Base-by-base conservation (phyloP, 2,888 invertebrate species). In the Molanna angustata region DNA sequence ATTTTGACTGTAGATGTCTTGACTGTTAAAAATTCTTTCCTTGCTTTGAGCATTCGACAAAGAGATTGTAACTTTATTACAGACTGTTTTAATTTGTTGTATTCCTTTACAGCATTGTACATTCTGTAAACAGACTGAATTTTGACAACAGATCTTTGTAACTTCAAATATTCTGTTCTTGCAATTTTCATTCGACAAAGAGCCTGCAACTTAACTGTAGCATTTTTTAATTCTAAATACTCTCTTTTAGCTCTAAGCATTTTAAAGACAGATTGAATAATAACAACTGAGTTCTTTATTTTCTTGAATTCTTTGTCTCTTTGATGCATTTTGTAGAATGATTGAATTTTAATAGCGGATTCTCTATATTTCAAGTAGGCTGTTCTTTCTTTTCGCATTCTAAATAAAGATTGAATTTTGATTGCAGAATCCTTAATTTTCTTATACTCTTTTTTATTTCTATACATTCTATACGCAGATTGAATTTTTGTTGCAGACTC, bases 91-190 rank as follows among this genome's bases (percentile, higher is more conserved):
- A n/a, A n/a, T n/a, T n/a, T n/a, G n/a, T n/a, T n/a, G n/a, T n/a
- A n/a, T n/a, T n/a, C n/a, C n/a, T n/a, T n/a, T 58, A 69, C 67
- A 40, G 67, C 64, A 17, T 66, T 64, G 52, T 64, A 69, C 48
- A 64, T 62, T 33, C 70, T 63, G 2, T 70, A 61, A n/a, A 57
- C 60, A 3, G 72, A 62, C 60, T 71, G 70, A 18, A 70, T 47
- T 44, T 54, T 66, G 21, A 65, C 52, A 7, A 32, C 19, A 3
- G 21, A 33, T 13, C 35, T 41, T 42, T 47, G 31, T 27, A 16
- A 40, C 35, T 35, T 32, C 21, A 46, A 35, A 37, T 16, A 21
- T 11, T 37, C 21, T 16, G 18, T 35, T 18, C 46, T 37, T 17
- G 20, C 40, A 7, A 9, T 40, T 43, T 47, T 42, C 44, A 52